phyloP scores from a whole-genome alignment of 92 coral and sea anemone genomes.

The Epizoanthus fatuus region DNA sequence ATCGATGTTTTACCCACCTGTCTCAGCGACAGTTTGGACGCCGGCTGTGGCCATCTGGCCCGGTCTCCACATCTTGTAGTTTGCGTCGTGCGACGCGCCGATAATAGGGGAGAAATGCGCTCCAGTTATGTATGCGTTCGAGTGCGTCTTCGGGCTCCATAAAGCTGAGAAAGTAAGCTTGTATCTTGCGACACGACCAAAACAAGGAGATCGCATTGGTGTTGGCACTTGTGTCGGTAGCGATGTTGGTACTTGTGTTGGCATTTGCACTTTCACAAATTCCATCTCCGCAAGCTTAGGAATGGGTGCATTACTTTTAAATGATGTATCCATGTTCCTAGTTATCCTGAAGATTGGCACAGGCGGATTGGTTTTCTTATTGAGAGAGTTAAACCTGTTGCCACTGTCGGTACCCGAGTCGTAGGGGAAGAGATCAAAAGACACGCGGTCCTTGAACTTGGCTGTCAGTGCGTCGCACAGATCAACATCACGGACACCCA shows the following conservation, averaged over 20 bases:
- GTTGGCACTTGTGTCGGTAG: constrained; percentile 32
- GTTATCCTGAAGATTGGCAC: constrained; percentile 41
- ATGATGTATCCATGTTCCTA: constrained; percentile 24
- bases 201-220: neutral
- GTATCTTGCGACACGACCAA: constrained; percentile 19
- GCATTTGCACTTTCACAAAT: neutral
- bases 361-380: constrained; percentile 12
- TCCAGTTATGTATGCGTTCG: constrained; percentile 32
- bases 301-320: neutral
- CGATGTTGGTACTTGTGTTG: neutral
- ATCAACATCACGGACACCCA: constrained; percentile 35
- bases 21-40: constrained; percentile 50
- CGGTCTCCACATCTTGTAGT: constrained; percentile 21
- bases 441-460: constrained; percentile 15
- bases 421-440: constrained; percentile 42
- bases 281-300: constrained; percentile 38
- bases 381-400: neutral
- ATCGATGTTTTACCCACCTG: constrained; percentile 20
- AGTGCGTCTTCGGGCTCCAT: constrained; percentile 53
- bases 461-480: constrained; percentile 49
- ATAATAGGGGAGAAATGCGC: constrained; percentile 43
- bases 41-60: constrained; percentile 40
- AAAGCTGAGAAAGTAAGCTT: neutral
- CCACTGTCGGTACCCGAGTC: constrained; percentile 65
- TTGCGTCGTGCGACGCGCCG: constrained; percentile 35